These are phyloP conservation scores for Ectropis crepuscularia DNA, from an alignment of 2,888 invertebrate genomes.

Conservation along the genomic window DNA sequence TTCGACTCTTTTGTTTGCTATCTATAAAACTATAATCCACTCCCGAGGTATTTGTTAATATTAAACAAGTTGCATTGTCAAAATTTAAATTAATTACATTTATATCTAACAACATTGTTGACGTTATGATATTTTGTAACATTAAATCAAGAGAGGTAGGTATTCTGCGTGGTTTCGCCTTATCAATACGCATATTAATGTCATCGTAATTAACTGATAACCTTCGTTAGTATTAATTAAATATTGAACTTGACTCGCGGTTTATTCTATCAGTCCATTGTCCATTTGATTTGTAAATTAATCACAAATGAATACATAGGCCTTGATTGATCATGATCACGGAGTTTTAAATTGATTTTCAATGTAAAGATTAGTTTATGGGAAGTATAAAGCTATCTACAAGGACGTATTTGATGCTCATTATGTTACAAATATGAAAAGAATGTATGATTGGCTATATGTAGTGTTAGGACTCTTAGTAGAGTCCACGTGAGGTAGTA, in stretches of 20 bases:
- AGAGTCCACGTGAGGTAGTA: too few species aligned
- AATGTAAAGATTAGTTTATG: slow-evolving; percentile 16
- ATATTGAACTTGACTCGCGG: slow-evolving; percentile 52
- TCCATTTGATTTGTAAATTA: slow-evolving; percentile 45
- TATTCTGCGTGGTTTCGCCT: slow-evolving; percentile 12
- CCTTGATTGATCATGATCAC: slow-evolving; percentile 33
- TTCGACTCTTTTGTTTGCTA: slow-evolving; percentile 6
- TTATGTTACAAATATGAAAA: neutral
- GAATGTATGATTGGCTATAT: slow-evolving; percentile 1
- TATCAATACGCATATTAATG: slow-evolving; percentile 42
- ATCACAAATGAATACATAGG: slow-evolving; percentile 36
- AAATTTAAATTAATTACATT: too few species aligned
- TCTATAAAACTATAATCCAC: too few species aligned
- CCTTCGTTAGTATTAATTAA: slow-evolving; percentile 55
- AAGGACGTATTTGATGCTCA: neutral
- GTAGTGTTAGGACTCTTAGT: too few species aligned
- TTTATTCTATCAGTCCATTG: slow-evolving; percentile 39
- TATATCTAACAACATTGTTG: neutral
- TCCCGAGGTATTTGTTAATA: too few species aligned
- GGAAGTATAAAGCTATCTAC: slow-evolving; percentile 1
- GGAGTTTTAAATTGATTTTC: slow-evolving; percentile 27
- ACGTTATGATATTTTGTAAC: slow-evolving; percentile 11
- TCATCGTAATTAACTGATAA: slow-evolving; percentile 52
- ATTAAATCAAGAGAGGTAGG: slow-evolving; percentile 4
- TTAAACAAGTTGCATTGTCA: too few species aligned